Evolutionary conservation across 2,888 invertebrate species (phyloP).

Genomic region (Perdita meconis): DNA sequence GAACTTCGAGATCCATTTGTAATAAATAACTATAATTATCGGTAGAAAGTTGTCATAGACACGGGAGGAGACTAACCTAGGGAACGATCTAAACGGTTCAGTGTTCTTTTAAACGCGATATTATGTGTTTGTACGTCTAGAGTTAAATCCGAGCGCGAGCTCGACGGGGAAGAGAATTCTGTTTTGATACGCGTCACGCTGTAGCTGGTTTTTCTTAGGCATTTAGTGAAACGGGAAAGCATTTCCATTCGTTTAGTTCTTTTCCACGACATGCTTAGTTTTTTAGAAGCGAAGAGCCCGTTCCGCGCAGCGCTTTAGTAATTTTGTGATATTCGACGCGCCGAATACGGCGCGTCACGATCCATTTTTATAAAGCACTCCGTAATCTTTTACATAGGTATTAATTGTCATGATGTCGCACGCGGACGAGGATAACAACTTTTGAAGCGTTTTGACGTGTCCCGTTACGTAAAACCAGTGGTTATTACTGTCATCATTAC

Average conservation of each 20-base stretch:
- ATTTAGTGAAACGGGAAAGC: slow-evolving; percentile 67
- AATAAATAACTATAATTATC: slow-evolving; percentile 29
- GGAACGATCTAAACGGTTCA: slow-evolving; percentile 6
- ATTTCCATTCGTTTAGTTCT: slow-evolving; percentile 70
- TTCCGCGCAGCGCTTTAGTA: slow-evolving; percentile 43
- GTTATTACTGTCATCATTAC: slow-evolving; percentile 45
- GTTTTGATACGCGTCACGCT: slow-evolving; percentile 53
- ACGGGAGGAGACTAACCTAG: slow-evolving; percentile 33
- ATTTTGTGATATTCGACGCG: slow-evolving; percentile 63
- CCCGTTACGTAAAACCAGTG: slow-evolving; percentile 48
- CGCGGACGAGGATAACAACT: slow-evolving; percentile 31
- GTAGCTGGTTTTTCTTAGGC: slow-evolving; percentile 70
- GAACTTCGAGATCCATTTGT: slow-evolving; percentile 3
- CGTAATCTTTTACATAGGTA: slow-evolving; percentile 57
- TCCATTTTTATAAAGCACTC: slow-evolving; percentile 66
- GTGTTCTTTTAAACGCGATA: slow-evolving; percentile 20
- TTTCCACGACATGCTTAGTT: slow-evolving; percentile 53
- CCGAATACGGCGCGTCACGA: slow-evolving; percentile 37
- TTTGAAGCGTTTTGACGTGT: slow-evolving; percentile 54
- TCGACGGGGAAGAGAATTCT: slow-evolving; percentile 18
- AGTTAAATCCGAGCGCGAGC: slow-evolving; percentile 13
- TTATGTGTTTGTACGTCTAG: slow-evolving; percentile 24
- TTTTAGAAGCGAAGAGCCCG: slow-evolving; percentile 37
- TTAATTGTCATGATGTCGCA: slow-evolving; percentile 39
- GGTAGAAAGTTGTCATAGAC: slow-evolving; percentile 35